Conservation (phyloP, 2,888 invertebrate genomes). For the Bimastos eiseni region DNA sequence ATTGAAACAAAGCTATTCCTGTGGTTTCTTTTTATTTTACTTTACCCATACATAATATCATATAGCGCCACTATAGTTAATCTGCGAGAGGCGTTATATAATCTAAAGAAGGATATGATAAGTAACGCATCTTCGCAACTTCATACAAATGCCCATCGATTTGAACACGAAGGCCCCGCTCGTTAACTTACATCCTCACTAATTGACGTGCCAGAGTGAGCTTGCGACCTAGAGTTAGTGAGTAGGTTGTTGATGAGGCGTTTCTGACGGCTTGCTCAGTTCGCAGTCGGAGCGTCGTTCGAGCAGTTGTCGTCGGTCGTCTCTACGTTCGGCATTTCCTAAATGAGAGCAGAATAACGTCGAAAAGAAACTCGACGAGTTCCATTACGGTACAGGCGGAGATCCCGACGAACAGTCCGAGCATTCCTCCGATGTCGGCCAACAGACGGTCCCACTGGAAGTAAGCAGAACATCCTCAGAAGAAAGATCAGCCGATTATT, state of each 20-base stretch:
- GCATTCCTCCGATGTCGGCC: constrained; percentile 42
- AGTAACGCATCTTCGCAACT: background rate
- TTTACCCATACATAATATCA: background rate
- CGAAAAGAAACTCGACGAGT: constrained; percentile 39
- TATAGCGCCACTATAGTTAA: too few relatives aligned
- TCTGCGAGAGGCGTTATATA: too few relatives aligned
- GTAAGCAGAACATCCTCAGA: background rate
- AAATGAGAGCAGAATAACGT: constrained; percentile 28
- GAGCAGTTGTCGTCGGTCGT: background rate
- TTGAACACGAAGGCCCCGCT: background rate
- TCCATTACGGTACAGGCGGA: constrained; percentile 41
- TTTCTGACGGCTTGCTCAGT: background rate
- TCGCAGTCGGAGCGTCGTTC: background rate
- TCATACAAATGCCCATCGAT: background rate
- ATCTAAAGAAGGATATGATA: too few relatives aligned
- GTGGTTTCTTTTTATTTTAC: too few relatives aligned
- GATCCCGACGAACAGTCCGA: constrained; percentile 42
- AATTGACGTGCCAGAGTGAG: background rate
- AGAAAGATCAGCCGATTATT: background rate
- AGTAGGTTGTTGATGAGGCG: background rate
- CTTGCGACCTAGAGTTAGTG: background rate
- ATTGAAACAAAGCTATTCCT: too few relatives aligned
- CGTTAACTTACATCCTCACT: background rate
- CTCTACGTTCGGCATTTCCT: background rate
- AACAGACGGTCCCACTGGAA: constrained; percentile 39